These are phyloP conservation scores for Oophaga sylvatica DNA, from an alignment of 2,797 vertebrate genomes.

Conservation along the genomic window DNA sequence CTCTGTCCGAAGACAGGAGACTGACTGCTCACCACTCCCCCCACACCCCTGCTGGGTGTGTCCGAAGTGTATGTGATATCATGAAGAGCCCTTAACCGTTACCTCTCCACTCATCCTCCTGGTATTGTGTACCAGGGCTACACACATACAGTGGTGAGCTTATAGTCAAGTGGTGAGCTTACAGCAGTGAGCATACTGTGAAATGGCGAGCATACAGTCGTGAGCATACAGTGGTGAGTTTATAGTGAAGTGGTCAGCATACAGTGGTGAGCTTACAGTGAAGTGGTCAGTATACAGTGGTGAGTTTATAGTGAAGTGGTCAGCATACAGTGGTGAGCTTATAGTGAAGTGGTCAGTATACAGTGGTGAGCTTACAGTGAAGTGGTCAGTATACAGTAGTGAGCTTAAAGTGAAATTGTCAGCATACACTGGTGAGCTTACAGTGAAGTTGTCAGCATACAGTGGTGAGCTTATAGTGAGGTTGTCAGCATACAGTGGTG, in stretches of 20 bases:
- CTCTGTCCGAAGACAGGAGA: too few relatives aligned
- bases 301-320: not conserved
- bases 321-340: not conserved
- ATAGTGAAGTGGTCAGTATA: not conserved
- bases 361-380: not conserved
- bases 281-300: not conserved
- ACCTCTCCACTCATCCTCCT: too few relatives aligned
- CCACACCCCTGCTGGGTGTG: too few relatives aligned
- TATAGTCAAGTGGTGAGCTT: not conserved
- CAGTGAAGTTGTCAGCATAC: not conserved
- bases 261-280: not conserved
- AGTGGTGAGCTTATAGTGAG: not conserved
- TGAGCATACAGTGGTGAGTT: not conserved
- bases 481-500: not conserved
- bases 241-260: not conserved
- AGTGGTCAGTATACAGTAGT: not conserved
- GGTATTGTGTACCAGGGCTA: too few relatives aligned
- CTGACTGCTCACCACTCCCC: too few relatives aligned
- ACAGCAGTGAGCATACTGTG: not conserved
- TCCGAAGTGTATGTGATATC: too few relatives aligned
- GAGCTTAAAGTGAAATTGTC: not conserved
- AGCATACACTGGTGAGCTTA: not conserved
- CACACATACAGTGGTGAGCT: not conserved
- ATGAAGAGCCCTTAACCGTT: too few relatives aligned
- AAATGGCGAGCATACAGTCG: not conserved